phyloP scores from a whole-genome alignment of 2,797 vertebrate genomes.

The Champsocephalus esox region DNA sequence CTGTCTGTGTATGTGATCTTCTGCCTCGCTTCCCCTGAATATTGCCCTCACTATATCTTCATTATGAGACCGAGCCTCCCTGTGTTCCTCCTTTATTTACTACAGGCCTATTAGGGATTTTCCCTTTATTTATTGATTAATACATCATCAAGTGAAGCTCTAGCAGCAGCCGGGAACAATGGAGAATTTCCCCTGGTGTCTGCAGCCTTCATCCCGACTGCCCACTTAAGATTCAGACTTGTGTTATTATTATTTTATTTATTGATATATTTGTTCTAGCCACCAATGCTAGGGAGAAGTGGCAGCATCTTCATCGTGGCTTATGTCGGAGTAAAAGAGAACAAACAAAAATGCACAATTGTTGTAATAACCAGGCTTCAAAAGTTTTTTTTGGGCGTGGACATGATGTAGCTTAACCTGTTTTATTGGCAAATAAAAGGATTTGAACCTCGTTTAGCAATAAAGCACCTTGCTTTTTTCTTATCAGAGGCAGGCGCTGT shows the following conservation, averaged over 20 bases:
- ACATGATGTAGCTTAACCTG: constrained; percentile 21
- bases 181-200: constrained; percentile 22
- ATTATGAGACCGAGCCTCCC: constrained; percentile 27
- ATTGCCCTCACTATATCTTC: constrained; percentile 26
- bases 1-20: neutral
- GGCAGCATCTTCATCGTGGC: constrained; percentile 11
- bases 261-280: neutral
- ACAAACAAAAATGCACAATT: constrained; percentile 1
- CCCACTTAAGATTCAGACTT: constrained; percentile 55
- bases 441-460: constrained; percentile 55
- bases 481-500: constrained; percentile 44
- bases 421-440: constrained; percentile 18
- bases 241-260: constrained; percentile 41
- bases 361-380: constrained; percentile 23
- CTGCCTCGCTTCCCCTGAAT: neutral
- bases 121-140: constrained; percentile 64
- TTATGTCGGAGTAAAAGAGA: constrained; percentile 7
- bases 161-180: constrained; percentile 32
- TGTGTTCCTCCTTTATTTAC: constrained; percentile 19
- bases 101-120: constrained; percentile 46
- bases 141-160: constrained; percentile 53
- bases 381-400: neutral
- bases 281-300: constrained; percentile 1
- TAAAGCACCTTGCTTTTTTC: constrained; percentile 45
- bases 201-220: constrained; percentile 38